These are phyloP conservation scores for Macrotis lagotis DNA, from an alignment of 2,113 vertebrate genomes.

Conservation along the genomic window DNA sequence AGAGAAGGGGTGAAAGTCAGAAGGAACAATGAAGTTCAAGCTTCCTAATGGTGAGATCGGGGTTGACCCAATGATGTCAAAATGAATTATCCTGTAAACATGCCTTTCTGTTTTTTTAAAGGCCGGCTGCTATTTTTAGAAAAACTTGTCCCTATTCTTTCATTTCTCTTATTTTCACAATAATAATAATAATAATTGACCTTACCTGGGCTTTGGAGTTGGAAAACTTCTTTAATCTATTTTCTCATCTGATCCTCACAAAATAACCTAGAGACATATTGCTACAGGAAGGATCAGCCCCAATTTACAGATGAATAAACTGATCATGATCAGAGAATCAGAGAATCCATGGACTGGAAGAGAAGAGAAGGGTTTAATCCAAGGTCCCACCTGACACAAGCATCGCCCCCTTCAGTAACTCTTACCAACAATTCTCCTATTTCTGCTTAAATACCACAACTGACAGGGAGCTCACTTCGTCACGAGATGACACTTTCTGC, in stretches of 20 bases:
- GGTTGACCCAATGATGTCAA: not conserved
- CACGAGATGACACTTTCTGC: not conserved
- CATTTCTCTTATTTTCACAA: not conserved
- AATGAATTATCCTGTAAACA: not conserved
- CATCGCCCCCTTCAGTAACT: not conserved
- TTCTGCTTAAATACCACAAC: not conserved
- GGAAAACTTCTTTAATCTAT: not conserved
- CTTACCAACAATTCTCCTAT: not conserved
- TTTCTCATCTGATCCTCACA: not conserved
- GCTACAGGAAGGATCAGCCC: not conserved
- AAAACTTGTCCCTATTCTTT: not conserved
- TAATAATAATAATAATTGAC: not conserved
- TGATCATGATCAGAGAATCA: not conserved
- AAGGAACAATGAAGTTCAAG: not conserved
- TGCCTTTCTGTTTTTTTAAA: not conserved
- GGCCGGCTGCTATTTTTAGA: not conserved
- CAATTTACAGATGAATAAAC: not conserved
- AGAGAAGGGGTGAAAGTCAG: not conserved
- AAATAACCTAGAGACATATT: not conserved
- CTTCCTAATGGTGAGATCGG: not conserved
- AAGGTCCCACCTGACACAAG: not conserved
- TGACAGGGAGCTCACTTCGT: not conserved
- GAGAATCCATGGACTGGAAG: not conserved
- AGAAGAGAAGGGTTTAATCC: not conserved
- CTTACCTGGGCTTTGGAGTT: not conserved